Evolutionary conservation across 2,113 vertebrate species (phyloP).

Genomic region (Scalopus aquaticus): DNA sequence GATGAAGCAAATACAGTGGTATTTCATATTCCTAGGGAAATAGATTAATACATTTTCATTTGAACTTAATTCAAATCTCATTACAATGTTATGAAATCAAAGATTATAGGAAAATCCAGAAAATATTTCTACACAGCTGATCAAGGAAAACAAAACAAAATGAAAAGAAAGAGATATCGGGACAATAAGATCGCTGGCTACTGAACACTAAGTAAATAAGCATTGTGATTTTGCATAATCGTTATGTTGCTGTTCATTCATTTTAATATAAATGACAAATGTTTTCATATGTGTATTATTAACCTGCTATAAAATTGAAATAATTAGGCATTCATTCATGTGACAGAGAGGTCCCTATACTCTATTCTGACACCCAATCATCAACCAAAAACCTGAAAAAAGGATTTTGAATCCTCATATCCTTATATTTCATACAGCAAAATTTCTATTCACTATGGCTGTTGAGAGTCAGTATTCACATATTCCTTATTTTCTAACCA

Average conservation of each 20-base stretch:
- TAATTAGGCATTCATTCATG: not conserved
- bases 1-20: not conserved
- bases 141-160: not conserved
- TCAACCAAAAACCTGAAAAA: not conserved
- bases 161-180: not conserved
- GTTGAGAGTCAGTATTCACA: not conserved
- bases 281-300: not conserved
- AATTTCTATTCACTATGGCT: not conserved
- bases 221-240: not conserved
- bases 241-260: not conserved
- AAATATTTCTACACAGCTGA: not conserved
- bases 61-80: conserved; percentile 7
- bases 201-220: not conserved
- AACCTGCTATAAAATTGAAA: not conserved
- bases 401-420: not conserved
- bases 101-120: not conserved
- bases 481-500: not conserved
- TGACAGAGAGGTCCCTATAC: not conserved
- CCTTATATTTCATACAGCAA: not conserved
- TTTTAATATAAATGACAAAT: conserved; percentile 36
- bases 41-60: not conserved
- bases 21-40: not conserved
- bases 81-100: not conserved
- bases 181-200: not conserved
- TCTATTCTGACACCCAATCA: not conserved